phyloP scores from a whole-genome alignment of 2,888 invertebrate genomes.

The Erynnis tages region DNA sequence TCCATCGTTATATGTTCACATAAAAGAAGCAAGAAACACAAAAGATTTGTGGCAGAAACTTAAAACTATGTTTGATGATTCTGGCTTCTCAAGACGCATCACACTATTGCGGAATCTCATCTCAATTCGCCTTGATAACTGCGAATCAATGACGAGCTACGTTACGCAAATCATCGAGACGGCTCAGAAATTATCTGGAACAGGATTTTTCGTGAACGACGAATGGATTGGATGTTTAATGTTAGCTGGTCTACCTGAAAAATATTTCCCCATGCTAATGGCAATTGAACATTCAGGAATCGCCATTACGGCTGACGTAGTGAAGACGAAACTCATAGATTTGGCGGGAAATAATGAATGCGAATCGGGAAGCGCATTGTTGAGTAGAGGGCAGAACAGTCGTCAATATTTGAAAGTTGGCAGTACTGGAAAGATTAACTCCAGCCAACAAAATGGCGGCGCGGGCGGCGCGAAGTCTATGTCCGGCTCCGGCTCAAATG shows the following conservation, averaged over 20 bases:
- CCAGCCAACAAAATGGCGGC: background rate
- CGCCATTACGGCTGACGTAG: slow-evolving; percentile 20
- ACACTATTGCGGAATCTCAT: background rate
- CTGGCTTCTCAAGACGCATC: background rate
- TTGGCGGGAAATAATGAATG: background rate
- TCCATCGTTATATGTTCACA: background rate
- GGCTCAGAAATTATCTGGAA: slow-evolving; percentile 17
- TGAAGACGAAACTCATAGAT: background rate
- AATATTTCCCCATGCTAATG: slow-evolving; percentile 26
- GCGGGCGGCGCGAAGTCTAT: background rate
- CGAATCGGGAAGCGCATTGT: background rate
- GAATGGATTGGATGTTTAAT: slow-evolving; percentile 22
- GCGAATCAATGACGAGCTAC: background rate
- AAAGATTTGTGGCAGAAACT: background rate
- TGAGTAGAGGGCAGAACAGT: background rate
- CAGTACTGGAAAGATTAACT: too few relatives aligned
- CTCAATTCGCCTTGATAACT: background rate
- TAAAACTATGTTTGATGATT: background rate
- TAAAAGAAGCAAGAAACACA: background rate
- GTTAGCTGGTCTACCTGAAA: slow-evolving; percentile 27
- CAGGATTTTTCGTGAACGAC: slow-evolving; percentile 27
- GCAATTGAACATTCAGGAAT: slow-evolving; percentile 27
- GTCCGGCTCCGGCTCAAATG: background rate
- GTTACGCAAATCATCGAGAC: background rate
- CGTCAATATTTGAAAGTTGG: too few relatives aligned